Percentiles rank a stretch among this genome's conserved stretches.
Evolutionary conservation across 1,140 invertebrate species (phyloP).

Genomic region (Drosophila chauvacae): DNA sequence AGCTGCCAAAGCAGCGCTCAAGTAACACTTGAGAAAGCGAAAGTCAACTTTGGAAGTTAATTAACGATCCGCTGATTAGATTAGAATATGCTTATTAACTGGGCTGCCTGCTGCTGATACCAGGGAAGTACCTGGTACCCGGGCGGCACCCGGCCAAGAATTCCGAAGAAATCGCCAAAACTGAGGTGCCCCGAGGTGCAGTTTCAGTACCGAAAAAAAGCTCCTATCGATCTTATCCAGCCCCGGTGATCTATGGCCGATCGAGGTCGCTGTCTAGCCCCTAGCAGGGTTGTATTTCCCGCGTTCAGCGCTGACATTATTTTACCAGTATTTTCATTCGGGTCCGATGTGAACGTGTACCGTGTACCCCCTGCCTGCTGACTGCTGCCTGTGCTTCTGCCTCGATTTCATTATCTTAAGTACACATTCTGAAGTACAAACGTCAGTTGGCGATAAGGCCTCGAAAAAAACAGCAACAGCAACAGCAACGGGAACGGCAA

Average conservation of each 20-base stretch:
- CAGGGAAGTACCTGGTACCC: conserved; percentile 14
- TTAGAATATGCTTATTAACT: conserved; percentile 60
- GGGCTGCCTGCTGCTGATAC: conserved; percentile 25
- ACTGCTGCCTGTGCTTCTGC: conserved; percentile 48
- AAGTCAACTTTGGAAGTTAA: conserved; percentile 59
- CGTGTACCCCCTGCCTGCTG: background rate
- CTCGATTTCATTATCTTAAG: conserved; percentile 78
- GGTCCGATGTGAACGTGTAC: conserved; percentile 20
- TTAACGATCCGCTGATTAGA: conserved; percentile 67
- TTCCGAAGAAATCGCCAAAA: conserved; percentile 23
- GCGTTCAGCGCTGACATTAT: conserved; percentile 11
- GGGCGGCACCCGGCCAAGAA: conserved; percentile 15
- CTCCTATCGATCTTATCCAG: conserved; percentile 39
- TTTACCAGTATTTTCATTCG: conserved; percentile 15
- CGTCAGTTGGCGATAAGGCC: conserved; percentile 77
- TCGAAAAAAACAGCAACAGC: conserved; percentile 14
- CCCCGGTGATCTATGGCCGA: conserved; percentile 16
- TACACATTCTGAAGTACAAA: conserved; percentile 83
- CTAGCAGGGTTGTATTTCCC: background rate
- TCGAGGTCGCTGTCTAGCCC: conserved; percentile 7
- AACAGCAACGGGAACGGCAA: conserved; percentile 3
- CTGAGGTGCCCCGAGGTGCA: conserved; percentile 1
- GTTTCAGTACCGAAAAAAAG: conserved; percentile 8
- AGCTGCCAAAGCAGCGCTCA: conserved; percentile 46
- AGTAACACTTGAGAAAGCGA: conserved; percentile 57